phyloP scores from a whole-genome alignment of 2,113 vertebrate species.

The Vidua macroura region DNA sequence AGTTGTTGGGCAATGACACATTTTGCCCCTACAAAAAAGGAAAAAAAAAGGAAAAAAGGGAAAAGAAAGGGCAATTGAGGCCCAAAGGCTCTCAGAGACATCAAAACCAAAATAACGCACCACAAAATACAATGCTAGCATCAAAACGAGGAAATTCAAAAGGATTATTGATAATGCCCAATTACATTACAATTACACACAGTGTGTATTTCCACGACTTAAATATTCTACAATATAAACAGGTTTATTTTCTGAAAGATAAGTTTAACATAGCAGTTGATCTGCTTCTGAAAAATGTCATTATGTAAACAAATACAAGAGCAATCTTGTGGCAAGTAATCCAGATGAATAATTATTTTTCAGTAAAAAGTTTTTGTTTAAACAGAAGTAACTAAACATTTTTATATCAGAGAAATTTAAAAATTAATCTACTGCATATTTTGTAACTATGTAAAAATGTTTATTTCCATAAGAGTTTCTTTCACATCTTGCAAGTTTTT shows the following conservation, averaged over 20 bases:
- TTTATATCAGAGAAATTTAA: not conserved
- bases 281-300: slow-evolving; percentile 30
- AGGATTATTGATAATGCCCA: slow-evolving; percentile 3
- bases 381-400: not conserved
- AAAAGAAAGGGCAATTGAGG: not conserved
- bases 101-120: slow-evolving; percentile 8
- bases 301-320: slow-evolving; percentile 1
- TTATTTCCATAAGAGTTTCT: not conserved
- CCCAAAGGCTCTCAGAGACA: slow-evolving; percentile 4
- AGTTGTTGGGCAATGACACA: not conserved
- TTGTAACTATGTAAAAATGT: not conserved
- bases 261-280: not conserved
- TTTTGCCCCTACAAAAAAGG: not conserved
- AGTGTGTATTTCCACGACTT: not conserved
- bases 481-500: not conserved
- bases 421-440: not conserved
- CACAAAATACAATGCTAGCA: slow-evolving; percentile 1
- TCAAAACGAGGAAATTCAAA: not conserved
- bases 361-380: not conserved
- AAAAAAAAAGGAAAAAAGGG: not conserved
- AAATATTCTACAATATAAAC: not conserved
- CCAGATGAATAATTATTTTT: not conserved
- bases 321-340: not conserved
- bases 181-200: slow-evolving; percentile 2
- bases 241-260: not conserved